Base-by-base conservation (phyloP, 2,113 vertebrate genomes). In the Rhabdomys dilectus region DNA sequence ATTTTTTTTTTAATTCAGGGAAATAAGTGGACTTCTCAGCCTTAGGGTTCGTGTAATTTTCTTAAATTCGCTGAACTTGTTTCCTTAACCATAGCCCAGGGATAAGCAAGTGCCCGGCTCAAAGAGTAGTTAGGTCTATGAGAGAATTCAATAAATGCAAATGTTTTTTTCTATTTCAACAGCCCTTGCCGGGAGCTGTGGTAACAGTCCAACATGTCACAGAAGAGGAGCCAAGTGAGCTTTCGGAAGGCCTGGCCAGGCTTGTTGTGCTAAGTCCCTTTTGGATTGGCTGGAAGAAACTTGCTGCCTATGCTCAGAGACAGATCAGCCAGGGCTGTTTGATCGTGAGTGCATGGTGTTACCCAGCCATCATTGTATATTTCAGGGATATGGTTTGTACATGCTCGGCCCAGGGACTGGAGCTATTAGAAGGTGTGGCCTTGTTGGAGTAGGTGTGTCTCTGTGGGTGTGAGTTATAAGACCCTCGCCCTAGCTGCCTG, bases 1-100 rank as follows among this genome's bases (percentile, higher is more conserved):
- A 88, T 90, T 62, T 92, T 90, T 90, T 62, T 96, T 58, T 51
- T 86, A 70, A 93, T 91, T 95, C 80, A 56, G 21, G 26, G 45
- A 93, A 93, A 68, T 24, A 75, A 87, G n/a, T 60, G 39, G 64
- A 84, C 42, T 81, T 87, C 70, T 42, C 73, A 90, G 68, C 45
- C 73, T 72, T 70, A 24, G 16, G 80, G 91, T 70, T 66, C 48
- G 82, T 96, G 51, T 22, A 72, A 56, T 82, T 81, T 89, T 81
- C 42, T 89, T 81, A 80, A 94, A 89, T 56, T 91, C 89, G 51
- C 77, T 62, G 64, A 91, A 53, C 7, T 86, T 78, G 26, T 84
- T 92, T 93, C 31, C 76, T 92, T 85, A 86, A 76, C 91, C 39
- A 26, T 76, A 73, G 62, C 9, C 72, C 42, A 64, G 64, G 58